A percentile compares a stretch with the other conserved stretches of the same genome.
Conservation (phyloP, 2,888 invertebrate genomes). For the Notocelia uddmanniana region DNA sequence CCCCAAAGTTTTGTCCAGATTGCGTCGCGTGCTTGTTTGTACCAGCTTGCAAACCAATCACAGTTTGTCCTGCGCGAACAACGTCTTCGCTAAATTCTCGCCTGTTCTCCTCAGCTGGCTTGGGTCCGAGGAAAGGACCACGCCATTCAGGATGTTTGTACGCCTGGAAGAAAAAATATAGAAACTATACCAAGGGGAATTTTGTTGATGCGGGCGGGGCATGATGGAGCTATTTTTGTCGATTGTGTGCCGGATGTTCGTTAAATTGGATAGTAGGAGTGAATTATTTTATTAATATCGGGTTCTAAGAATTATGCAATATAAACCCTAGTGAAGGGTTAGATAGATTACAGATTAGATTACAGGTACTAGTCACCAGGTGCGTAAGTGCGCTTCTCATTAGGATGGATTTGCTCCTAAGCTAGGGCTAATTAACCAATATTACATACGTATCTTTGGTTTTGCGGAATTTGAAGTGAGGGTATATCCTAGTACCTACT, state of each 20-base stretch:
- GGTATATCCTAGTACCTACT: no score
- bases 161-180: slow-evolving; percentile 78
- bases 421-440: no score
- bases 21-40: slow-evolving; percentile 94
- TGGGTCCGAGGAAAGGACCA: slow-evolving; percentile 93
- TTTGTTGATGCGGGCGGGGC: background rate
- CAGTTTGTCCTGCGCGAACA: slow-evolving; percentile 92
- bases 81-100: slow-evolving; percentile 93
- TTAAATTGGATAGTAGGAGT: background rate
- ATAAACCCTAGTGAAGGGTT: background rate
- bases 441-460: no score
- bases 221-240: slow-evolving; percentile 1
- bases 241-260: background rate
- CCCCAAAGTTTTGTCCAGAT: slow-evolving; percentile 95
- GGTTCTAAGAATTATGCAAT: background rate
- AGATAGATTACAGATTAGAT: no score
- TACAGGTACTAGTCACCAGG: no score
- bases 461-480: no score
- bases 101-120: slow-evolving; percentile 93
- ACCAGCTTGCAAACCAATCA: slow-evolving; percentile 96
- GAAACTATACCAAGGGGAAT: background rate
- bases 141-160: slow-evolving; percentile 94
- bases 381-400: no score
- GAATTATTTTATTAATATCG: background rate
- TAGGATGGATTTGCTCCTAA: no score